Evolutionary conservation across 2,888 invertebrate species (phyloP).

Genomic region (Thymelicus acteon): DNA sequence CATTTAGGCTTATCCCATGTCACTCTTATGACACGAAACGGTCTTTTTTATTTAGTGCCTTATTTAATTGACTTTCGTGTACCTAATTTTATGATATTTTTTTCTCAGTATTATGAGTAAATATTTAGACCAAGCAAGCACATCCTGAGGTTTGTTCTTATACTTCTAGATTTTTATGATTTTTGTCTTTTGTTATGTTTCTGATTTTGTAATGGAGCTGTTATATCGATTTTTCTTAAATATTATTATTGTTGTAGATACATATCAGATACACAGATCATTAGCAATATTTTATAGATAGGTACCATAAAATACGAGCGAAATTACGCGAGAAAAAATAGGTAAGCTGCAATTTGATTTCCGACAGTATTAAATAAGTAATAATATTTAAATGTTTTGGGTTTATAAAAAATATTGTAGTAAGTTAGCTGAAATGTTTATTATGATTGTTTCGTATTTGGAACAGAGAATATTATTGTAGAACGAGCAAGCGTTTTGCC

Average conservation of each 20-base stretch:
- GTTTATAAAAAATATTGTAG: constrained; percentile 13
- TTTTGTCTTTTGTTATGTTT: not conserved
- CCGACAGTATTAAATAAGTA: constrained; percentile 15
- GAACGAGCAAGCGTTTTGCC: no score
- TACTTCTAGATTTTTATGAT: no score
- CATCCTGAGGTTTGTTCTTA: no score
- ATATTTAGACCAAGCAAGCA: no score
- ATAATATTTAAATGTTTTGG: constrained; percentile 9
- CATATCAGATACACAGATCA: no score
- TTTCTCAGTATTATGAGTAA: no score
- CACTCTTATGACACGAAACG: not conserved
- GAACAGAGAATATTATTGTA: not conserved
- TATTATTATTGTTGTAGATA: no score
- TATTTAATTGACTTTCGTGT: not conserved
- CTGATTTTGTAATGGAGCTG: no score
- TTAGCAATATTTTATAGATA: not conserved
- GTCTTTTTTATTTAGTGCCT: constrained; percentile 17
- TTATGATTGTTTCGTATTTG: not conserved
- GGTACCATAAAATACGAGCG: not conserved
- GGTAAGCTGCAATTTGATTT: constrained; percentile 6
- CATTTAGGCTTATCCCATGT: constrained; percentile 7
- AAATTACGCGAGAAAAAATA: constrained; percentile 7
- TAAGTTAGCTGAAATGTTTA: not conserved
- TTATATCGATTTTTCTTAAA: no score
- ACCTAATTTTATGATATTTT: no score